Base-by-base conservation (phyloP, 2,797 vertebrate species). In the Hozukius guyotensis region DNA sequence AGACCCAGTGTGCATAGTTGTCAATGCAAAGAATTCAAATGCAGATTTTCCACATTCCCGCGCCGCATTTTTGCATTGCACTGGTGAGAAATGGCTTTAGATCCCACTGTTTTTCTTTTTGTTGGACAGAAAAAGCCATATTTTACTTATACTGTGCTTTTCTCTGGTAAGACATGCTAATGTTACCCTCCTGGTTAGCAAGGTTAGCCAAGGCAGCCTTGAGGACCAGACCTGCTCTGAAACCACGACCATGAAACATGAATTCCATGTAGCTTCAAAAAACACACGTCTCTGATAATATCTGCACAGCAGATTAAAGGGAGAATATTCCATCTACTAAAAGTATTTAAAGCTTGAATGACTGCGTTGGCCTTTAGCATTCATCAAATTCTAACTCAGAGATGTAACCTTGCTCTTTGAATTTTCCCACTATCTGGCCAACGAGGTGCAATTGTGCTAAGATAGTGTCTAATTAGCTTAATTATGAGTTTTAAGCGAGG, bases 401-500 rank as follows among this genome's bases (percentile, higher is more conserved):
- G 72, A 89, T 84, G 88, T 92, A 92, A 93, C 90, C 93, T 94
- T 92, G 92, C 84, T 87, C 75, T 85, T 73, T 89, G 78, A 91
- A 84, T 77, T 87, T 92, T 83, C 80, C 75, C 81, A 77, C 92
- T 92, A 86, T 93, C 90, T 86, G 66, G 46, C 73, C 82, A 92
- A 88, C 86, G 85, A 93, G 89, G 80, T 89, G 84, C 92, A 92
- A 90, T 88, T 86, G 75, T 68, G 64, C 49, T 6, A 66, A 90
- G 83, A 92, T 89, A 90, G 69, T 76, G 49, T 84, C 87, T 93
- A 93, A 94, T 95, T 95, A 93, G 87, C 87, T 90, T 96, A 91
- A 95, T 95, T 95, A 94, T 89, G 91, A 91, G 80, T 94, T 93
- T 93, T 87, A 89, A 94, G 80, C 57, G 60, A 85, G 85, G 94